A percentile compares a stretch with the other conserved stretches of the same genome.
Conservation (phyloP, 2,113 vertebrate genomes). For the Crotophaga sulcirostris region DNA sequence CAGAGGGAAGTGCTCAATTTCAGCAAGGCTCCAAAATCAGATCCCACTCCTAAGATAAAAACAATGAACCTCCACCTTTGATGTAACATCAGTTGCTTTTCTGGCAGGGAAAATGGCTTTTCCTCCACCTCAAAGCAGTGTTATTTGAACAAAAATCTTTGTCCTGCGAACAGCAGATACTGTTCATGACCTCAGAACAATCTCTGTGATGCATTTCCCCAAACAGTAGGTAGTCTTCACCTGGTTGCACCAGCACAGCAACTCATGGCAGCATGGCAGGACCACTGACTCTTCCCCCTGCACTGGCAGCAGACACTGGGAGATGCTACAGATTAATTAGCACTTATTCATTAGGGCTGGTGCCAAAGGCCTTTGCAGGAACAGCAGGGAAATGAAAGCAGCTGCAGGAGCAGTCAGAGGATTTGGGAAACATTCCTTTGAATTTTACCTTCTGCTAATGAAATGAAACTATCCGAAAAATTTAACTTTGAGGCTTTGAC, state of each 20-base stretch:
- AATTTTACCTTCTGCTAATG: neutral
- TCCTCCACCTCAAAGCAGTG: neutral
- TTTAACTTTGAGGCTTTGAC: neutral
- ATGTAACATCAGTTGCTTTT: neutral
- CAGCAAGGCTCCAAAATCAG: neutral
- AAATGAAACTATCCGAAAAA: neutral
- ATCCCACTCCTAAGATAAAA: neutral
- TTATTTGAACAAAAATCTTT: neutral
- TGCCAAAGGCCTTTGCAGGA: neutral
- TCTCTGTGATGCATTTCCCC: neutral
- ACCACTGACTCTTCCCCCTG: rapidly evolving
- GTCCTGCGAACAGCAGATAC: neutral
- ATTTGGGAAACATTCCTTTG: neutral
- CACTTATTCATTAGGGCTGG: neutral
- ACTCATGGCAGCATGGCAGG: neutral
- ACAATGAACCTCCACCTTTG: neutral
- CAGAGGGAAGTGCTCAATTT: neutral
- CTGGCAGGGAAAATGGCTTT: neutral
- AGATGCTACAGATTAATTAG: neutral
- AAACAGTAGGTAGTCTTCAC: rapidly evolving
- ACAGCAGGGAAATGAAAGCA: neutral
- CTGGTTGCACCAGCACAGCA: neutral
- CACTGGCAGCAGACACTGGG: rapidly evolving
- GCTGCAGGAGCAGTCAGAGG: neutral
- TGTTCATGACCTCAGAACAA: rapidly evolving